Percentiles rank a stretch among this genome's conserved stretches.
Conservation (phyloP, 2,113 vertebrate genomes). For the Centropus bengalensis region DNA sequence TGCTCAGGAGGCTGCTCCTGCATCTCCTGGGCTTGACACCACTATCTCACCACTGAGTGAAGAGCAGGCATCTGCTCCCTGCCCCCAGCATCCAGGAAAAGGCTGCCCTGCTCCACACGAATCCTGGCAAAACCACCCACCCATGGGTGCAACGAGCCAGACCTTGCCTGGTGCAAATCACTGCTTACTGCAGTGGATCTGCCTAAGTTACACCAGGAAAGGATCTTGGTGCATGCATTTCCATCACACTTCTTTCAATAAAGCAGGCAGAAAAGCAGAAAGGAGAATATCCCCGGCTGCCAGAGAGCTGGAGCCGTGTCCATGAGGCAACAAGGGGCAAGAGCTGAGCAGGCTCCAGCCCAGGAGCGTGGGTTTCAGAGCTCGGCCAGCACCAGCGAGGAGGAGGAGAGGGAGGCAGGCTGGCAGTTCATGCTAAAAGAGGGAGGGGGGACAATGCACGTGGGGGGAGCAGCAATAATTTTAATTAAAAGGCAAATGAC, state of each 20-base stretch:
- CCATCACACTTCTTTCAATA: neutral
- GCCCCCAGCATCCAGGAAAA: neutral
- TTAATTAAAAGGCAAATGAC: conserved; percentile 77
- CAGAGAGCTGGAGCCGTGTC: accelerated
- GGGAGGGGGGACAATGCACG: neutral
- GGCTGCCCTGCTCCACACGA: accelerated
- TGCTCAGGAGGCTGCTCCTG: neutral
- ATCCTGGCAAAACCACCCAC: accelerated
- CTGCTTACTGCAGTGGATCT: accelerated
- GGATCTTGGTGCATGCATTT: accelerated
- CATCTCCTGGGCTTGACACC: accelerated
- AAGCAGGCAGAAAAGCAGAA: neutral
- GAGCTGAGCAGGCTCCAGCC: neutral
- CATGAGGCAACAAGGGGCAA: accelerated
- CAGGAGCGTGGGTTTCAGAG: neutral
- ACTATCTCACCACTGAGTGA: neutral
- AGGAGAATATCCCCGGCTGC: accelerated
- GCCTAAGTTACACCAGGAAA: neutral
- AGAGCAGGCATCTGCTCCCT: accelerated
- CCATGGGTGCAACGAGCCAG: accelerated
- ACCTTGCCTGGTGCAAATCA: neutral
- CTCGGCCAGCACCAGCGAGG: neutral
- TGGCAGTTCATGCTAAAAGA: neutral
- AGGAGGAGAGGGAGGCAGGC: neutral
- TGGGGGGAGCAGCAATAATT: conserved; percentile 56